Percentiles rank a stretch among this genome's conserved stretches.
These are phyloP conservation scores for Diprion similis DNA, from an alignment of 1,140 invertebrate species.

Conservation along the genomic window DNA sequence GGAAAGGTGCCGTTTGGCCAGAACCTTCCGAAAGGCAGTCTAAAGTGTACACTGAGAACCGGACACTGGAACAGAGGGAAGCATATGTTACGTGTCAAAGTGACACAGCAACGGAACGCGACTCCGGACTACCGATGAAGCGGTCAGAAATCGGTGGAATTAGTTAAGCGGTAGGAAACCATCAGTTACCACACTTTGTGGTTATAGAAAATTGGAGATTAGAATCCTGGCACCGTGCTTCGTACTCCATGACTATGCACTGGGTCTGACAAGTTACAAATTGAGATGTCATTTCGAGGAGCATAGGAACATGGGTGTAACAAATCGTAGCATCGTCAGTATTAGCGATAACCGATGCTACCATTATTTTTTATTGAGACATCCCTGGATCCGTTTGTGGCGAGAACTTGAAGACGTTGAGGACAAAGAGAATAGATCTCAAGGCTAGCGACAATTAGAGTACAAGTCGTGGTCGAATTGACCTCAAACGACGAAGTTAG, in stretches of 20 bases:
- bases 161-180: neutral
- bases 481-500: neutral
- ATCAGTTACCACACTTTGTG: neutral
- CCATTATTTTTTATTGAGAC: slow-evolving; percentile 13
- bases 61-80: neutral
- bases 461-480: neutral
- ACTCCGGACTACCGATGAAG: neutral
- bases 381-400: neutral
- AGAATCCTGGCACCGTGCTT: slow-evolving; percentile 1
- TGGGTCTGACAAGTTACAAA: neutral
- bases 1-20: slow-evolving; percentile 9
- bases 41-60: neutral
- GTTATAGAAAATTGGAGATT: neutral
- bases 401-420: neutral
- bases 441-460: neutral
- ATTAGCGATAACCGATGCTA: slow-evolving; percentile 1
- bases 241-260: neutral
- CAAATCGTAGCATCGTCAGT: neutral
- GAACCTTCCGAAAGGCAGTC: slow-evolving; percentile 1
- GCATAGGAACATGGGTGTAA: slow-evolving; percentile 3
- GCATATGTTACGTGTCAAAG: neutral
- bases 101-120: neutral
- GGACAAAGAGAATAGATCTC: neutral
- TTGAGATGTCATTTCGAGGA: slow-evolving; percentile 6
- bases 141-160: neutral